Evolutionary conservation across 92 coral and sea anemone species (phyloP).

Genomic region (Anthopleura xanthogrammica): DNA sequence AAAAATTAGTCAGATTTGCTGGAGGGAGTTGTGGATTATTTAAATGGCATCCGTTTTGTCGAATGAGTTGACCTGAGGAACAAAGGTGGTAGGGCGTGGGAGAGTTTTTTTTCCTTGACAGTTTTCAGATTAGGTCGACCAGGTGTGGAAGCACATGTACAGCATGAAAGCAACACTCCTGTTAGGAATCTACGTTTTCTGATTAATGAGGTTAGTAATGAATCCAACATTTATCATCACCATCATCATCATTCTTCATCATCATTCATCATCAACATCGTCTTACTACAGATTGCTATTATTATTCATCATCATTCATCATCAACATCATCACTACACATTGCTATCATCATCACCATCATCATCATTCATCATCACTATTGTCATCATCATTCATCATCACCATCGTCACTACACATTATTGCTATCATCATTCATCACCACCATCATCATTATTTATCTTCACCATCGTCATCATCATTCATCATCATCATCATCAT

Average conservation of each 20-base stretch:
- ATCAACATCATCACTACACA: neutral
- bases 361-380: neutral
- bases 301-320: neutral
- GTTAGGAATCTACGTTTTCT: constrained; percentile 76
- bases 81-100: neutral
- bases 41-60: neutral
- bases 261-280: neutral
- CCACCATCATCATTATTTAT: neutral
- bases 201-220: constrained; percentile 67
- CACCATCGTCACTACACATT: neutral
- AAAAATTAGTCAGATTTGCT: neutral
- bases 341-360: neutral
- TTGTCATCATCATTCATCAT: neutral
- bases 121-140: constrained; percentile 77
- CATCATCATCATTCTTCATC: neutral
- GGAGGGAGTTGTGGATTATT: too few species aligned
- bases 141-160: constrained; percentile 85
- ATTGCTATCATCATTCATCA: neutral
- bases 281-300: neutral
- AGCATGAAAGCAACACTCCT: constrained; percentile 73
- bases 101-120: constrained; percentile 31
- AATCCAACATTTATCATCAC: neutral
- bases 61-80: neutral
- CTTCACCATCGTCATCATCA: neutral
- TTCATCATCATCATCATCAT: neutral